Percentiles rank a stretch among this genome's conserved stretches.
Conservation (phyloP, 2,113 vertebrate genomes). For the Saccopteryx leptura region DNA sequence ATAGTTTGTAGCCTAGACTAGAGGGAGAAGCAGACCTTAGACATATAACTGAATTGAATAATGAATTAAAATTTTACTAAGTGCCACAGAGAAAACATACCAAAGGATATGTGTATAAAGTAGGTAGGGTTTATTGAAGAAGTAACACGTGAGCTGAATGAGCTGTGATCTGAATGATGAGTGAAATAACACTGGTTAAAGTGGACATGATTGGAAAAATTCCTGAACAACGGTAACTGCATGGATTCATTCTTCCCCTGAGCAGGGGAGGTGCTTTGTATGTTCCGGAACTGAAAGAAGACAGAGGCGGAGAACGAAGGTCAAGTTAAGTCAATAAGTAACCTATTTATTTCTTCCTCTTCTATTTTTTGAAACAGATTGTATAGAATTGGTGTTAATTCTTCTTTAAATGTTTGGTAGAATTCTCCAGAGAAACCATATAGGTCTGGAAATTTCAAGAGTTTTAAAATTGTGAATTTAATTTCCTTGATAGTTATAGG, state of each 20-base stretch:
- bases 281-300: not conserved
- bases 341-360: not conserved
- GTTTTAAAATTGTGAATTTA: conserved; percentile 2
- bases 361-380: not conserved
- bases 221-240: not conserved
- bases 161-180: not conserved
- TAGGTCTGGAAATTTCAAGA: not conserved
- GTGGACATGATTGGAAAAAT: not conserved
- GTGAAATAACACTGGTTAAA: not conserved
- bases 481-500: not conserved
- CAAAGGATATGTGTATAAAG: not conserved
- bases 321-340: not conserved
- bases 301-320: not conserved
- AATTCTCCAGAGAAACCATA: not conserved
- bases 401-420: not conserved
- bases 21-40: conserved; percentile 18
- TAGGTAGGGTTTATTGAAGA: not conserved
- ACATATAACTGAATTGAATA: not conserved
- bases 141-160: not conserved
- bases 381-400: not conserved
- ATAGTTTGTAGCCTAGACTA: not conserved
- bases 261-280: not conserved
- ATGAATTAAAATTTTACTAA: conserved; percentile 2
- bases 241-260: not conserved
- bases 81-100: not conserved